These are phyloP conservation scores for Campylorhamphus procurvoides DNA, from an alignment of 2,113 vertebrate species.

Conservation along the genomic window DNA sequence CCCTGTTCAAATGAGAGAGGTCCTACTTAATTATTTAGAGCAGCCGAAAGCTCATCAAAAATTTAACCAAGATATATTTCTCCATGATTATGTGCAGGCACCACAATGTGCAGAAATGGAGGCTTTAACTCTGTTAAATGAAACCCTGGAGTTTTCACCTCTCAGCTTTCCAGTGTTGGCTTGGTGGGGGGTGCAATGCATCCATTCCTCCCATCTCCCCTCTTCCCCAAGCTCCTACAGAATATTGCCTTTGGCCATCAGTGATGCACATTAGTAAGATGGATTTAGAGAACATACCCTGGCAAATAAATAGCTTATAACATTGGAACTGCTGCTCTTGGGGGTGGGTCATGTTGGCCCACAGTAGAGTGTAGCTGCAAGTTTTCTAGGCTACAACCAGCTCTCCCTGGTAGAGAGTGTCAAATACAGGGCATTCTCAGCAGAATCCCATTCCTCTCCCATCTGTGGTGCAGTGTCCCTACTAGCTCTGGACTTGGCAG, in stretches of 20 bases:
- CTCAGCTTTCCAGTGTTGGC: not conserved
- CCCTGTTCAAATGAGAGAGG: constrained; percentile 2
- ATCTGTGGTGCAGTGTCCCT: not conserved
- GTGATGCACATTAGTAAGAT: not conserved
- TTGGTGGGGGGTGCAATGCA: accelerated
- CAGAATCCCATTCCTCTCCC: not conserved
- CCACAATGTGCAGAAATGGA: not conserved
- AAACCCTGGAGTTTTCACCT: not conserved
- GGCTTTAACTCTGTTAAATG: constrained; percentile 11
- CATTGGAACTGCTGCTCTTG: not conserved
- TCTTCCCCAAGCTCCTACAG: not conserved
- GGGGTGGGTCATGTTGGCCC: not conserved
- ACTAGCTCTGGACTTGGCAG: not conserved
- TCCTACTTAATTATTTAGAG: constrained; percentile 59
- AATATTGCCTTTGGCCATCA: not conserved
- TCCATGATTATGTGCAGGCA: not conserved
- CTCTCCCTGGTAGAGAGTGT: accelerated
- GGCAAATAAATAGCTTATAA: not conserved
- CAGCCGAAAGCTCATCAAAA: constrained; percentile 64
- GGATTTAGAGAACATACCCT: not conserved
- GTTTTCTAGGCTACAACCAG: not conserved
- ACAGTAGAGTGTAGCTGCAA: not conserved
- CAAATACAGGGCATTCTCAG: not conserved
- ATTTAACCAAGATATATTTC: constrained; percentile 60
- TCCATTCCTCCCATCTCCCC: not conserved